Percentiles rank a stretch among this genome's conserved stretches.
Conservation (phyloP, 2,797 vertebrate genomes). For the Anableps anableps region DNA sequence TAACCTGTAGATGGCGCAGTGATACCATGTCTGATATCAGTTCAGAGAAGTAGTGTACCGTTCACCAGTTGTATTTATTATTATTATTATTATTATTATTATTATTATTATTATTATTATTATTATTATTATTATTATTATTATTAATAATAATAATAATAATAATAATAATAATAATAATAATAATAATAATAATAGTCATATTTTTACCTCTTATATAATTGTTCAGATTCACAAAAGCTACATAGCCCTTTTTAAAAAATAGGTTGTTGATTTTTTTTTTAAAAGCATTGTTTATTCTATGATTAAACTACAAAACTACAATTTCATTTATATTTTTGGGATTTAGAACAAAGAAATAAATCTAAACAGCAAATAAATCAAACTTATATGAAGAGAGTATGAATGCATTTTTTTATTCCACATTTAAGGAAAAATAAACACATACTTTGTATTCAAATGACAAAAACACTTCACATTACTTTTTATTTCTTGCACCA, state of each 20-base stretch:
- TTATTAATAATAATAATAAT: no score
- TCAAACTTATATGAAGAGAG: not conserved
- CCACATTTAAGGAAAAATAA: not conserved
- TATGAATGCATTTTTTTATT: not conserved
- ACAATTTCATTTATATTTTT: not conserved
- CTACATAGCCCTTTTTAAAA: not conserved
- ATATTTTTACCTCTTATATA: not conserved
- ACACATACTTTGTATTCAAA: not conserved
- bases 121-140: no score
- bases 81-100: not conserved
- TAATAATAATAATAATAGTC: not conserved
- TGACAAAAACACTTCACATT: not conserved
- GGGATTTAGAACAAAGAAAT: not conserved
- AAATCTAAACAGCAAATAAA: not conserved
- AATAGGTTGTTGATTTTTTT: no score
- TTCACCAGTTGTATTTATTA: no score
- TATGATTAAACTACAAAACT: not conserved
- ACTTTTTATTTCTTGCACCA: not conserved
- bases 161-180: no score
- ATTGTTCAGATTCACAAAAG: not conserved
- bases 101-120: not conserved
- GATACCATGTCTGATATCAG: not conserved
- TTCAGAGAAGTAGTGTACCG: not conserved
- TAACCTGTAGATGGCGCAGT: conserved; percentile 48
- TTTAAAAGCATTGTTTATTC: not conserved